Evolutionary conservation across 2,888 invertebrate genomes (phyloP), one percentile per base, ranked within the genome.

Genomic region (Pterostichus niger): DNA sequence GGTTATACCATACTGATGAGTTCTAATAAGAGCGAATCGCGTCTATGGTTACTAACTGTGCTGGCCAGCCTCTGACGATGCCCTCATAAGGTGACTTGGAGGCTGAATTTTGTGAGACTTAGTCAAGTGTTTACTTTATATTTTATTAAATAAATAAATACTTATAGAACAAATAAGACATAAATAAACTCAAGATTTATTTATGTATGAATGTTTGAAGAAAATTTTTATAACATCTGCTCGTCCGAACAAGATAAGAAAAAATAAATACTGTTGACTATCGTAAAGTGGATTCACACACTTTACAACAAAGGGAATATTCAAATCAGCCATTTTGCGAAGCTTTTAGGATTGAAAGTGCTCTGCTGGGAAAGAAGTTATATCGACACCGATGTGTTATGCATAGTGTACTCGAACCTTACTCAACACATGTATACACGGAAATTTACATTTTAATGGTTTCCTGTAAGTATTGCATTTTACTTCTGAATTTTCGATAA

Each of bases 311-410:
- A 81, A 73, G 56, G 31, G 54, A 81, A 81, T 81, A 71, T 81
- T 81, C 68, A 81, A 81, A 71, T 81, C 40, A 52, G 73, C 81
- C 40, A 81, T 81, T 81, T 81, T 81, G 54, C 68, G 44, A 54
- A 71, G 81, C 81, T 71, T 81, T 81, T 73, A 73, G 73, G 64
- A 68, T 81, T 73, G 56, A 73, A 81, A 81, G 59, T 81, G 73
- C 54, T 56, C 81, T 56, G 7, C 31, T 17, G 81, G 71, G 81
- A 81, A 71, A 71, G 71, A 81, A 81, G 81, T 81, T 81, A 56
- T 46, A 56, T 73, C 81, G 56, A 44, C 73, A 81, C 54, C 40
- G 59, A 78, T 78, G 49, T 78, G 61, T 78, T 61, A 78, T 78
- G 78, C 78, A 78, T 78, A 78, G 78, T 78, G 31, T 61, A 44